Evolutionary conservation across 2,797 vertebrate genomes (phyloP).

Genomic region (Alcedo atthis): DNA sequence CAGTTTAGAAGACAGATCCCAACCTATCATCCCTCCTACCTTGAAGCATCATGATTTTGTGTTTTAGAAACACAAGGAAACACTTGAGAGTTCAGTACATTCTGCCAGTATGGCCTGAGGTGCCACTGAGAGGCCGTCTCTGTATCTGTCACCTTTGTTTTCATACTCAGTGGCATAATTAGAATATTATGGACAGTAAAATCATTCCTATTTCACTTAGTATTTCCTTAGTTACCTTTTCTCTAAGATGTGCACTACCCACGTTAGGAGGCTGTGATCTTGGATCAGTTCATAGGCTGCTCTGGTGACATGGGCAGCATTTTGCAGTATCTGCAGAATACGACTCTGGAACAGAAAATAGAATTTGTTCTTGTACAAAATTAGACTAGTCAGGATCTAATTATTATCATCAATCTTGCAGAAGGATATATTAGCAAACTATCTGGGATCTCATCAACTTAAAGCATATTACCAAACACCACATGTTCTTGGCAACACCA

Average conservation of each 20-base stretch:
- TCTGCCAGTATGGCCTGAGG: background rate
- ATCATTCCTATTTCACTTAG: background rate
- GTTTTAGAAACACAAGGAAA: background rate
- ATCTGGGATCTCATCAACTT: background rate
- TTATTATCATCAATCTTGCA: background rate
- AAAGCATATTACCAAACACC: background rate
- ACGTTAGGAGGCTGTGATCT: conserved; percentile 87
- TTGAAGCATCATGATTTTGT: background rate
- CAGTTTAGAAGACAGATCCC: background rate
- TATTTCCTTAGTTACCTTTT: conserved; percentile 77
- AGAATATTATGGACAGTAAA: background rate
- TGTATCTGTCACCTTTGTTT: background rate
- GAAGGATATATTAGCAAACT: background rate
- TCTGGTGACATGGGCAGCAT: conserved; percentile 80
- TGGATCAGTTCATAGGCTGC: conserved; percentile 89
- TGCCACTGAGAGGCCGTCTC: background rate
- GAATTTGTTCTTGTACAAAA: background rate
- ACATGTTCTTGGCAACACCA: background rate
- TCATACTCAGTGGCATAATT: background rate
- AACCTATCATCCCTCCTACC: background rate
- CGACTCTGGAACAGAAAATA: conserved; percentile 76
- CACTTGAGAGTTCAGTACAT: background rate
- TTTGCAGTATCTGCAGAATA: conserved; percentile 86
- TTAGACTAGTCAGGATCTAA: background rate
- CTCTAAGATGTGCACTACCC: conserved; percentile 84